These are phyloP conservation scores for Papilio helenus DNA, from an alignment of 1,140 invertebrate species.

Conservation along the genomic window DNA sequence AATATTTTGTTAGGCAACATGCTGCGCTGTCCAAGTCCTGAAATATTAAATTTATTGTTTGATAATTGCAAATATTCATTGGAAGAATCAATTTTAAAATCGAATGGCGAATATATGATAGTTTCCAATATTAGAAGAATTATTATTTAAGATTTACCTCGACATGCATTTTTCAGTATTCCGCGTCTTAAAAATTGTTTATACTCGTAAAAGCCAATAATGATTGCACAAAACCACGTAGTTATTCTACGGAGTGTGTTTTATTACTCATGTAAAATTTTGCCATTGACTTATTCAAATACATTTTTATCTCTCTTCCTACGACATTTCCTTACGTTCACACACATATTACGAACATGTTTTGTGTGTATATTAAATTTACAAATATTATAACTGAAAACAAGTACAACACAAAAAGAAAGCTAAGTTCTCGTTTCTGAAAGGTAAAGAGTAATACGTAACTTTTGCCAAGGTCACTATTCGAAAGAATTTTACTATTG, in stretches of 20 bases:
- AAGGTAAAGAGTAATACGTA: constrained; percentile 25
- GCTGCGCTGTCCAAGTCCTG: constrained; percentile 33
- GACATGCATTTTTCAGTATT: no score
- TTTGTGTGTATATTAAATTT: constrained; percentile 16
- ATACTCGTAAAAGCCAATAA: no score
- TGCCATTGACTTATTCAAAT: not conserved
- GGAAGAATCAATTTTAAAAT: no score
- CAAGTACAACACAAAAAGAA: not conserved
- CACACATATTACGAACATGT: not conserved
- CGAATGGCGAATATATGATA: no score
- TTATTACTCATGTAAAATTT: no score
- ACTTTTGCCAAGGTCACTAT: not conserved
- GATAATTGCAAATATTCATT: not conserved
- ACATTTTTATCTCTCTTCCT: not conserved
- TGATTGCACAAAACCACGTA: no score
- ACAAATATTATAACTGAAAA: constrained; percentile 8
- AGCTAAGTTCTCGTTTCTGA: not conserved
- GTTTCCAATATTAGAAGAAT: no score
- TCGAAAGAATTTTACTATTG: not conserved
- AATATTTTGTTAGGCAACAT: constrained; percentile 49
- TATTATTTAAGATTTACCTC: no score
- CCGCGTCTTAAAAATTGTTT: no score
- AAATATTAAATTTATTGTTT: constrained; percentile 15
- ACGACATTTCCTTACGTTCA: not conserved
- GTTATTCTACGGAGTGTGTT: no score